Evolutionary conservation across 2,797 vertebrate species (phyloP).

Genomic region (Anguilla marmorata): DNA sequence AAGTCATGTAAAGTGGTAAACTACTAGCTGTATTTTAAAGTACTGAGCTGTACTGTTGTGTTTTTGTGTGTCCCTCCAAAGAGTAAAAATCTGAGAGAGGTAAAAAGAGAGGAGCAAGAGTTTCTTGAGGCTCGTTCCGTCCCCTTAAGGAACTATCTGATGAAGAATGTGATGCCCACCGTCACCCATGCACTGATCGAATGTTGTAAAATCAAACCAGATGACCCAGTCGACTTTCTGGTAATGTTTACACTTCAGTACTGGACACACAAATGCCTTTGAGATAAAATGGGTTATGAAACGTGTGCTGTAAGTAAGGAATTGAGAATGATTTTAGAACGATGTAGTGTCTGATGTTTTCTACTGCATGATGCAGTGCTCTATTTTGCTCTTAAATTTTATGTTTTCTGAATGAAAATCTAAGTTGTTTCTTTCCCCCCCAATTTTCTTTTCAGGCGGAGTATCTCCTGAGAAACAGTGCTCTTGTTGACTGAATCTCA

Average conservation of each 20-base stretch:
- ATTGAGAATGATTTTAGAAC: neutral
- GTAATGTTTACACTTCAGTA: slow-evolving; percentile 62
- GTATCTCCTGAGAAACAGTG: slow-evolving; percentile 80
- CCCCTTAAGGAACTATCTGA: slow-evolving; percentile 87
- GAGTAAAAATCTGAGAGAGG: slow-evolving; percentile 76
- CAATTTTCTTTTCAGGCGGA: slow-evolving; percentile 79
- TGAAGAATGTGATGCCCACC: slow-evolving; percentile 88
- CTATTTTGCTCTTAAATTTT: neutral
- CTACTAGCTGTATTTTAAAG: neutral
- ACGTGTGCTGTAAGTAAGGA: neutral
- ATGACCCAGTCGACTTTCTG: slow-evolving; percentile 90
- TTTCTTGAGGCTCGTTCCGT: slow-evolving; percentile 76
- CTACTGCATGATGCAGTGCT: neutral
- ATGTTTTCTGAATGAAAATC: neutral
- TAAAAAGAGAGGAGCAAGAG: slow-evolving; percentile 81
- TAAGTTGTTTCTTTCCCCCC: no score
- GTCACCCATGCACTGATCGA: slow-evolving; percentile 81
- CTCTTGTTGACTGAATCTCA: neutral
- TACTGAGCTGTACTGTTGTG: slow-evolving; percentile 6
- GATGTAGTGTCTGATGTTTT: neutral
- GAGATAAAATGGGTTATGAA: neutral
- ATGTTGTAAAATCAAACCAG: slow-evolving; percentile 82
- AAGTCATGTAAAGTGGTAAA: neutral
- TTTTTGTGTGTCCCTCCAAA: slow-evolving; percentile 49
- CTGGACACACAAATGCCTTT: neutral